phyloP scores from a whole-genome alignment of 2,797 vertebrate species.

The Lagocephalus sceleratus region DNA sequence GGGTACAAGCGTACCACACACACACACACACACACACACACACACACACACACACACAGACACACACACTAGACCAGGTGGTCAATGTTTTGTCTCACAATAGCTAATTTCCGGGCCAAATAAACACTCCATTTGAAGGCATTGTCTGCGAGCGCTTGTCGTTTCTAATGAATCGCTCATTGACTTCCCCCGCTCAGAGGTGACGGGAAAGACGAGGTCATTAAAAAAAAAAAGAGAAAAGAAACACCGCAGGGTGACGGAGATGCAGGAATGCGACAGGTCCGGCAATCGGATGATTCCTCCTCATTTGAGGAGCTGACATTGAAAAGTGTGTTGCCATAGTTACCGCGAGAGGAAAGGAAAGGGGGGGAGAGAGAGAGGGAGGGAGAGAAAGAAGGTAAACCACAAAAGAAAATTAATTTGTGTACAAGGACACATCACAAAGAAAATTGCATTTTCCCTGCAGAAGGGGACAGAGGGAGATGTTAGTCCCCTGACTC shows the following conservation, averaged over 20 bases:
- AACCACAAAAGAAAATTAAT: constrained; percentile 66
- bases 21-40: constrained; percentile 2
- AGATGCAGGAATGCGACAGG: constrained; percentile 54
- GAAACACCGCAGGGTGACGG: constrained; percentile 24
- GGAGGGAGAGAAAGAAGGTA: constrained; percentile 31
- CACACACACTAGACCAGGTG: constrained; percentile 46
- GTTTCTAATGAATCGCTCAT: constrained; percentile 57
- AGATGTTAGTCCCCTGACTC: constrained; percentile 15
- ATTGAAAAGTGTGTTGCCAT: constrained; percentile 73
- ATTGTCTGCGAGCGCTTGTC: constrained; percentile 47
- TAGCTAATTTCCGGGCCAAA: constrained; percentile 58
- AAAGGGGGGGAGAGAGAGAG: constrained; percentile 34
- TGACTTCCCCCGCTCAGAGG: constrained; percentile 46
- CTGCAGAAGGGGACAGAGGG: constrained; percentile 34
- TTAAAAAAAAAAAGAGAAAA: constrained; percentile 11
- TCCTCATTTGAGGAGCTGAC: constrained; percentile 69
- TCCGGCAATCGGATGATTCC: constrained; percentile 56
- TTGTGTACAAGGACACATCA: constrained; percentile 64
- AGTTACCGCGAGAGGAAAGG: constrained; percentile 51
- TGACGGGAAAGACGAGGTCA: constrained; percentile 33
- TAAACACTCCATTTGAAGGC: constrained; percentile 45
- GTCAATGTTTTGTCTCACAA: constrained; percentile 52
- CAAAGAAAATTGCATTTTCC: constrained; percentile 58
- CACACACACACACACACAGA: constrained; percentile 1
- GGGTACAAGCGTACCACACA: constrained; percentile 26